Evolutionary conservation across 2,888 invertebrate genomes (phyloP).

Genomic region (Cheilosia grossa): DNA sequence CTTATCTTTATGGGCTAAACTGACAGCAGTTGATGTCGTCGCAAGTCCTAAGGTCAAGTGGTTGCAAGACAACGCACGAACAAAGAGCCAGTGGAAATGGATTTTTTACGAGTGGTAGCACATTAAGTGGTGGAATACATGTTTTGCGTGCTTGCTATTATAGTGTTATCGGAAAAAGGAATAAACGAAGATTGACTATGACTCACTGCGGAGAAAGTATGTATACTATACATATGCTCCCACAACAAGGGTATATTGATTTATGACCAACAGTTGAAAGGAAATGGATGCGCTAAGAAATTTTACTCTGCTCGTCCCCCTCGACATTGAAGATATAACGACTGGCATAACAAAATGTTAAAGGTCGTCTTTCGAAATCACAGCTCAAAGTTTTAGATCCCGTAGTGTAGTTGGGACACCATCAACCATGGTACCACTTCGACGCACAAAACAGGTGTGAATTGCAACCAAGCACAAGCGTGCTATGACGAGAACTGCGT

Average conservation of each 20-base stretch:
- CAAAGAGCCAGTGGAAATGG: slow-evolving; percentile 36
- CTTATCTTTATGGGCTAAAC: slow-evolving; percentile 65
- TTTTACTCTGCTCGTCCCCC: too few species aligned
- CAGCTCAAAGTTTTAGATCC: too few species aligned
- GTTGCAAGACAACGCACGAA: slow-evolving; percentile 33
- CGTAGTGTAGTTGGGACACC: too few species aligned
- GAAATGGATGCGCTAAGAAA: slow-evolving; percentile 2
- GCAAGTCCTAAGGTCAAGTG: slow-evolving; percentile 61
- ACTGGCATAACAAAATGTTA: too few species aligned
- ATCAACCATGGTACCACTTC: too few species aligned
- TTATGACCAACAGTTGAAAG: slow-evolving; percentile 5
- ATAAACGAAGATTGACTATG: slow-evolving; percentile 3
- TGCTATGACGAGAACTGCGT: too few species aligned
- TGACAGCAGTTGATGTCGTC: slow-evolving; percentile 49
- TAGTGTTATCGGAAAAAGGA: slow-evolving; percentile 21
- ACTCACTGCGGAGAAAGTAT: slow-evolving; percentile 12
- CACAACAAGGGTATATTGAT: slow-evolving; percentile 23
- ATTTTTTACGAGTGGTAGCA: slow-evolving; percentile 38
- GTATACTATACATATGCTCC: background rate
- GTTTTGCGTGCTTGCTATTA: too few species aligned
- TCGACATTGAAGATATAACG: too few species aligned
- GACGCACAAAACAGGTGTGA: too few species aligned
- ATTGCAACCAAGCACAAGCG: too few species aligned
- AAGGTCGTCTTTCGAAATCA: too few species aligned
- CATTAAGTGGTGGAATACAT: slow-evolving; percentile 26